Evolutionary conservation across 2,888 invertebrate genomes (phyloP), one percentile per base, ranked within the genome.

Genomic region (Callimorpha dominula): DNA sequence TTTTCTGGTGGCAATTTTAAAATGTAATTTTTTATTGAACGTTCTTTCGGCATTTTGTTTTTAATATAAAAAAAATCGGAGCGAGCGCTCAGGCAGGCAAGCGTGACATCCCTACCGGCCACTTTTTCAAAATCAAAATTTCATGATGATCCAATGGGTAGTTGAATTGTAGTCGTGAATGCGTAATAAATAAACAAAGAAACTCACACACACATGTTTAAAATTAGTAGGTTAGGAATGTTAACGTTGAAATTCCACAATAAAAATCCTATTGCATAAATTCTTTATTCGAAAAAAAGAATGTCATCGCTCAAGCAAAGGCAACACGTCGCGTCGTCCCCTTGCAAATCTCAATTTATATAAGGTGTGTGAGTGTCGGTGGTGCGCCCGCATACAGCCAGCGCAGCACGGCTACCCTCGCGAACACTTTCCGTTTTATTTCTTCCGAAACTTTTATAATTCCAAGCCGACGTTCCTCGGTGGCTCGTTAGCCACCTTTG

Each of bases 401-500:
- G 54, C 43, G 40, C 43, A 46, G 68, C 57, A 49, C 50, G 14
- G 63, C 40, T 46, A 62, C 81, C 79, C 80, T 78, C 75, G 77
- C 72, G 82, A 81, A 86, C 82, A 86, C 85, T 87, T 87, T 85
- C 85, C 83, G 78, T 87, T 87, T 88, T 85, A 86, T 84, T 84
- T 85, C 85, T 80, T 76, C 79, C 75, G 82, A 88, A 89, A 89
- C 88, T 89, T 89, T 87, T 86, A 86, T 87, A 88, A 87, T 88
- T 88, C 85, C 78, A 81, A 82, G 83, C 80, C 86, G 82, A 76
- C 85, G 81, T 83, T 86, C 85, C 87, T 78, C 83, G 80, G 86
- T 85, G 87, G 85, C 89, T 91, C 92, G 89, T 92, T 92, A 91
- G 90, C 81, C 87, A 91, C 90, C 90, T 92, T 92, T 92, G 91